phyloP scores from a whole-genome alignment of 1,140 invertebrate genomes.

The Lepeophtheirus salmonis region DNA sequence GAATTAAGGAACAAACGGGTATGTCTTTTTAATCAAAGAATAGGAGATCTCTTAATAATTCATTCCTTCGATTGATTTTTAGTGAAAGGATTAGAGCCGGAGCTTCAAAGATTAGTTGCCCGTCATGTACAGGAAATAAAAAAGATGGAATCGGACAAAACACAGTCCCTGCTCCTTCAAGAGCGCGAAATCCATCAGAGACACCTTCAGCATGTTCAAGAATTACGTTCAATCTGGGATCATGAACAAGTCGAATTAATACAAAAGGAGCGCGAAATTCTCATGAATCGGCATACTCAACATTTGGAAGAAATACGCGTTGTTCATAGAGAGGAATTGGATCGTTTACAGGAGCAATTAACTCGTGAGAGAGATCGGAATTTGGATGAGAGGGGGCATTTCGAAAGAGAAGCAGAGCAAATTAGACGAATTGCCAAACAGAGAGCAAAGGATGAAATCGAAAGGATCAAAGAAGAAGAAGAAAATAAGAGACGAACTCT shows the following conservation, averaged over 20 bases:
- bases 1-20: slow-evolving; percentile 8
- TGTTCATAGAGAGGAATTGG: not conserved
- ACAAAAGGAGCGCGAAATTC: not conserved
- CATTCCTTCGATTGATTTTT: not conserved
- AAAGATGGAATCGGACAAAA: not conserved
- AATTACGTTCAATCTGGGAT: not conserved
- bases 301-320: not conserved
- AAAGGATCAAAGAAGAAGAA: not conserved
- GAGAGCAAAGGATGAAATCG: not conserved
- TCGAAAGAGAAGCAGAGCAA: not conserved
- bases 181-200: not conserved
- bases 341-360: slow-evolving; percentile 3
- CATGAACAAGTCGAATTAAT: not conserved
- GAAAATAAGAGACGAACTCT: not conserved
- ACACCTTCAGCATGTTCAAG: slow-evolving; percentile 6
- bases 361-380: not conserved
- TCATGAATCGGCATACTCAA: not conserved
- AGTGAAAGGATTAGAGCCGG: slow-evolving; percentile 4
- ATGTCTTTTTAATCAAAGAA: not conserved
- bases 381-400: not conserved
- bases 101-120: slow-evolving; percentile 1
- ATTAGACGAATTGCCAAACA: not conserved
- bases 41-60: not conserved
- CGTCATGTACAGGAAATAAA: not conserved
- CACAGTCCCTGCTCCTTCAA: not conserved